Conservation (phyloP, 1,140 invertebrate species). For the Phortica variegata region DNA sequence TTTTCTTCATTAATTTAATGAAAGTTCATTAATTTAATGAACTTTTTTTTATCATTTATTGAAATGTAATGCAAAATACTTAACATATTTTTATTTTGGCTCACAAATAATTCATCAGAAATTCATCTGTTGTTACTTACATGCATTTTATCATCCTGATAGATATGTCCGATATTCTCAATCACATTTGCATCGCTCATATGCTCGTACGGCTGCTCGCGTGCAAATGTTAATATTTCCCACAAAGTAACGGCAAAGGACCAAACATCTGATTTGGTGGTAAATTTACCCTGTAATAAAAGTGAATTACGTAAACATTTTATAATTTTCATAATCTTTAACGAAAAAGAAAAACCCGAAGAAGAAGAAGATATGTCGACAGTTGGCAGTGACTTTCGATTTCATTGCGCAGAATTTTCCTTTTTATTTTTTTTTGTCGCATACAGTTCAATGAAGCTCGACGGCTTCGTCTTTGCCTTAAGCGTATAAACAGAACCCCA, state of each 20-base stretch:
- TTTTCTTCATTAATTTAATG: too few species aligned
- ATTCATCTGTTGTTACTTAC: conserved; percentile 29
- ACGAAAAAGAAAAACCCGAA: conserved; percentile 2
- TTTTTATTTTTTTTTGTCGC: conserved; percentile 15
- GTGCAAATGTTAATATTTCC: conserved; percentile 84
- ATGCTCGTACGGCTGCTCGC: conserved; percentile 80
- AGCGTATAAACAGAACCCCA: too few species aligned
- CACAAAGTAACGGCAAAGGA: conserved; percentile 86
- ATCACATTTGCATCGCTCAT: conserved; percentile 77
- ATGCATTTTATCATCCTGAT: conserved; percentile 64
- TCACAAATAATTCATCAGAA: background rate
- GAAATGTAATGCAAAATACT: too few species aligned
- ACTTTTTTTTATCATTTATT: too few species aligned
- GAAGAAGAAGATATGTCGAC: too few species aligned
- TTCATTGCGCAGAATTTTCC: conserved; percentile 19
- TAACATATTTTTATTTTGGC: too few species aligned
- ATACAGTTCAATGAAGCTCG: too few species aligned
- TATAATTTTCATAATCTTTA: conserved; percentile 1
- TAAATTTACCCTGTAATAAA: conserved; percentile 72
- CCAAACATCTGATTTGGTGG: conserved; percentile 86
- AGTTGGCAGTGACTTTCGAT: background rate
- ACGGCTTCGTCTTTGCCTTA: too few species aligned
- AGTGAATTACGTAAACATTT: conserved; percentile 5
- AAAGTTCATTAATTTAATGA: too few species aligned
- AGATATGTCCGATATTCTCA: conserved; percentile 73